phyloP scores from a whole-genome alignment of 1,140 invertebrate genomes.

The Meloidogyne floridensis region DNA sequence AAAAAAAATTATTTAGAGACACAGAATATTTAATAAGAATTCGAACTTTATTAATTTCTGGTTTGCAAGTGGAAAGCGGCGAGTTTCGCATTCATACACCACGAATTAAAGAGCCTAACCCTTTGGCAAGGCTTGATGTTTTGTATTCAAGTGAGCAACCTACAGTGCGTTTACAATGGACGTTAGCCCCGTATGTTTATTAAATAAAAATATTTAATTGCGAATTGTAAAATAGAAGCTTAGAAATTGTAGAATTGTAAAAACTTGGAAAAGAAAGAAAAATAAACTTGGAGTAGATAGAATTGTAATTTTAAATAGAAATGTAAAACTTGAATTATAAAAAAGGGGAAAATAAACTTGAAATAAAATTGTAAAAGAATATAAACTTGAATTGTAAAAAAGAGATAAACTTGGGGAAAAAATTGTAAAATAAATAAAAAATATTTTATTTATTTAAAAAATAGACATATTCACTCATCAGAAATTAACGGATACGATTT shows the following conservation, averaged over 20 bases:
- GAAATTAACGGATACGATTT: constrained; percentile 58
- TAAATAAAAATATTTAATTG: too few species aligned
- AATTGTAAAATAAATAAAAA: too few species aligned
- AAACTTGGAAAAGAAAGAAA: too few species aligned
- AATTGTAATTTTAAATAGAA: not conserved
- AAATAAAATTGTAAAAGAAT: too few species aligned
- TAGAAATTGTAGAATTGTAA: too few species aligned
- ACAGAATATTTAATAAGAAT: constrained; percentile 62
- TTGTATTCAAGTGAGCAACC: constrained; percentile 63
- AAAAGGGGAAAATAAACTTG: too few species aligned
- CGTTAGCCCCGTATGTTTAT: constrained; percentile 47
- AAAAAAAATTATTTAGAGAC: constrained; percentile 53
- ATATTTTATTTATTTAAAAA: not conserved
- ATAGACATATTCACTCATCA: constrained; percentile 17
- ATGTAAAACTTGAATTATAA: too few species aligned
- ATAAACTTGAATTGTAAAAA: too few species aligned
- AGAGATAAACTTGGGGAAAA: not conserved
- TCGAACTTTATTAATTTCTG: constrained; percentile 47
- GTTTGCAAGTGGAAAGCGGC: constrained; percentile 58
- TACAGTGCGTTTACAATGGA: constrained; percentile 60
- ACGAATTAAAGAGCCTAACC: constrained; percentile 47
- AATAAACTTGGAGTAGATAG: too few species aligned
- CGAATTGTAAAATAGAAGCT: too few species aligned
- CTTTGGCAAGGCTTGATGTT: constrained; percentile 61
- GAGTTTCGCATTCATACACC: constrained; percentile 56